Evolutionary conservation across 23 tunicate species (phyloP), one percentile per base, ranked within the genome.

Genomic region (Aplidium turbinatum): DNA sequence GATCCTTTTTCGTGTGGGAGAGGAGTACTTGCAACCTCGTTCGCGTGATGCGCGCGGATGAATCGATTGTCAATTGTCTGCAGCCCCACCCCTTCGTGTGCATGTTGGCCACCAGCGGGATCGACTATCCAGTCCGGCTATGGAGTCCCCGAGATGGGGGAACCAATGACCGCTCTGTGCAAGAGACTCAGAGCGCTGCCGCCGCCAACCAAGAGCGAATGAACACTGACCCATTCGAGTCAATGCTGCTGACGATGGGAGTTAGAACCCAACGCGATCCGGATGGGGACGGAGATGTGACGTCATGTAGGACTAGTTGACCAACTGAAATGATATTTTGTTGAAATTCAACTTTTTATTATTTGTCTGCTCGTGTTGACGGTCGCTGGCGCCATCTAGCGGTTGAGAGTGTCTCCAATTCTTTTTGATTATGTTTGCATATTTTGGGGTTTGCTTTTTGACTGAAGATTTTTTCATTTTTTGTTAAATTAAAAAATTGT

Each of bases 81-180:
- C 99, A 94, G 70, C 99, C 99, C 1, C 94, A 94, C 60, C 95
- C 94, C 11, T 60, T 31, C 0, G 35, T 61, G 1, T 81, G 89
- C 45, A 35, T 87, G 85, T 70, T 94, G 30, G 99, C 99, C 24
- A 89, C 99, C 26, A 86, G 94, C 42, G 99, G 99, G 2, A 82
- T 94, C 6, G 99, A 94, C 47, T 31, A 75, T 7, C 53, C 47
- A 30, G 82, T 94, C 1, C 74, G 81, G 34, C 82, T 94, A 5
- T 94, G 99, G 99, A 69, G 84, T 31, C 95, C 99, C 3, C 22
- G 42, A 16, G 46, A 46, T 26, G 31, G 32, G 39, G 40, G 3
- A 2, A 28, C 70, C 9, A 76, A 75, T 61, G 87, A 81, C 28
- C 36, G 79, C 22, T 48, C 57, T 11, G 68, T 81, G 20, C 22